phyloP scores from a whole-genome alignment of 2,797 vertebrate genomes.

The Sandelia bainsii region DNA sequence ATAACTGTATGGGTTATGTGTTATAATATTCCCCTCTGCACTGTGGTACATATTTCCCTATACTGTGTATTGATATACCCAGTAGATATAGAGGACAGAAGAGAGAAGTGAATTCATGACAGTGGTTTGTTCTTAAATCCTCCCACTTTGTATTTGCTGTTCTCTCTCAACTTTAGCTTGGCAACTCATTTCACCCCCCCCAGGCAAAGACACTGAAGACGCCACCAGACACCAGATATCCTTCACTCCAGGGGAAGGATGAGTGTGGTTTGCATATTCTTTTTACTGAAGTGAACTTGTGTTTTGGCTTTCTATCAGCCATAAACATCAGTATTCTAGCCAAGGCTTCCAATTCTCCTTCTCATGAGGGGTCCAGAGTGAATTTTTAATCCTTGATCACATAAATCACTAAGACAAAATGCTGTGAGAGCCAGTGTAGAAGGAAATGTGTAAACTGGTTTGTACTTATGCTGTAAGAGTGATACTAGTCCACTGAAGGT shows the following conservation, averaged over 20 bases:
- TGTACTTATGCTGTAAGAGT: not conserved
- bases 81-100: conserved; percentile 20
- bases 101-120: conserved; percentile 8
- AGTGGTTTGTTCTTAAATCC: conserved; percentile 34
- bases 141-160: conserved; percentile 35
- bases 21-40: not conserved
- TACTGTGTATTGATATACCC: not conserved
- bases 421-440: not conserved
- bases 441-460: not conserved
- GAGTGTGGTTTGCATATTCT: conserved; percentile 47
- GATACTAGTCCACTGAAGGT: conserved; percentile 12
- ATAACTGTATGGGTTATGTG: too few relatives aligned
- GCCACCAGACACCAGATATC: conserved; percentile 50
- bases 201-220: conserved; percentile 45
- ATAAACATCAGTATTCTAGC: conserved; percentile 52
- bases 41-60: not conserved
- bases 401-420: conserved; percentile 44
- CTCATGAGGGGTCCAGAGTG: conserved; percentile 29
- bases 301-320: conserved; percentile 46
- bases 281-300: conserved; percentile 50
- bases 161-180: conserved; percentile 48
- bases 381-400: conserved; percentile 39
- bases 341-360: conserved; percentile 18
- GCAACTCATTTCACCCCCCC: conserved; percentile 44
- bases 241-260: conserved; percentile 36